phyloP scores from a whole-genome alignment of 2,888 invertebrate genomes.

The Rotaria sp. region DNA sequence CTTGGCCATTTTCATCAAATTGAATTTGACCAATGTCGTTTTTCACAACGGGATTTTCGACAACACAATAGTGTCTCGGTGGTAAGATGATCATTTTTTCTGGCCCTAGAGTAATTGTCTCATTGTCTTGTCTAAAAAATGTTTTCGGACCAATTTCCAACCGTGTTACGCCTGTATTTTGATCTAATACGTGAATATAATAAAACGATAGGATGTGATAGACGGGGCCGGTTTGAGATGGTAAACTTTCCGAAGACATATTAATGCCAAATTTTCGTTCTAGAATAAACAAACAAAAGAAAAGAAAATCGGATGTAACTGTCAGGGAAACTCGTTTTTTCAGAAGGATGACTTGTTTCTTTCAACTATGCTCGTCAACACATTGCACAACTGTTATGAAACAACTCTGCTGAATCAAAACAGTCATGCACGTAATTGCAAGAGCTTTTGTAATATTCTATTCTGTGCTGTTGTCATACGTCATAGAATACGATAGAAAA shows the following conservation, averaged over 20 bases:
- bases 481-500: no score
- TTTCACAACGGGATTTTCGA: constrained; percentile 57
- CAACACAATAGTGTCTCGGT: constrained; percentile 56
- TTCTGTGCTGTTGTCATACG: no score
- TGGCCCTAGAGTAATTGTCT: constrained; percentile 49
- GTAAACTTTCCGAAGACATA: not conserved
- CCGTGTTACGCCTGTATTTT: constrained; percentile 57
- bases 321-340: no score
- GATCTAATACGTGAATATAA: constrained; percentile 58
- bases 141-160: constrained; percentile 58
- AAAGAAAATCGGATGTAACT: no score
- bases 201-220: constrained; percentile 56
- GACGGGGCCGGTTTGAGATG: not conserved
- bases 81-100: constrained; percentile 40
- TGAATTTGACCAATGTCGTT: constrained; percentile 50
- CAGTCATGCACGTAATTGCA: no score
- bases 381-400: no score
- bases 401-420: no score
- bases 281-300: no score
- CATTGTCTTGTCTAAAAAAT: constrained; percentile 58
- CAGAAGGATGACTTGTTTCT: no score
- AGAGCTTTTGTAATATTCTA: no score
- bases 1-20: constrained; percentile 55
- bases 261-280: not conserved
- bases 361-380: no score